These are phyloP conservation scores for Malurus alboscapulatus DNA, from an alignment of 2,113 vertebrate genomes.

Conservation along the genomic window DNA sequence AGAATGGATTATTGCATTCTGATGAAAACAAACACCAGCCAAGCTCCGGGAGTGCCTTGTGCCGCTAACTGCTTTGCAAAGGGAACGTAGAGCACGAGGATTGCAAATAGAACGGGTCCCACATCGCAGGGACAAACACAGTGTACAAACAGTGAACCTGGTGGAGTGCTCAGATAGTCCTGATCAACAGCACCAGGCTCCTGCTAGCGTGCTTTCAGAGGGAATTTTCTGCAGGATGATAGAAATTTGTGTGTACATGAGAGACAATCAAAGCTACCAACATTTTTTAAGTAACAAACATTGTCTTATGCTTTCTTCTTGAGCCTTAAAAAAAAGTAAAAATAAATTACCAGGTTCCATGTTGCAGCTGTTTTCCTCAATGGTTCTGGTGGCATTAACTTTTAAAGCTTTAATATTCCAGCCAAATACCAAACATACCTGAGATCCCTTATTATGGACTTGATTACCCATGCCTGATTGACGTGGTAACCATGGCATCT, in stretches of 20 bases:
- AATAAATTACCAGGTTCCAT: neutral
- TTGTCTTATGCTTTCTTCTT: neutral
- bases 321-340: neutral
- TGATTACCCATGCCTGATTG: conserved; percentile 40
- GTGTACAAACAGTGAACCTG: neutral
- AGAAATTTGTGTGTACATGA: neutral
- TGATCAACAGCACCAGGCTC: neutral
- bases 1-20: conserved; percentile 29
- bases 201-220: neutral
- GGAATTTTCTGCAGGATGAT: neutral
- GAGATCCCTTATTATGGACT: conserved; percentile 1
- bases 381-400: neutral
- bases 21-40: conserved; percentile 30
- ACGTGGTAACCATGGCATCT: neutral
- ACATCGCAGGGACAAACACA: neutral
- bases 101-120: neutral
- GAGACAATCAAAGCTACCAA: neutral
- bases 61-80: conserved; percentile 7
- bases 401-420: conserved; percentile 55
- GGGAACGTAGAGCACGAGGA: neutral
- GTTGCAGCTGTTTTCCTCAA: conserved; percentile 13
- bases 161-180: neutral
- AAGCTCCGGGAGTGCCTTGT: neutral
- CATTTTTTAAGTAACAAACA: neutral
- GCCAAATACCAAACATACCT: conserved; percentile 57